Base-by-base conservation (phyloP, 2,888 invertebrate genomes). In the Dermolepida albohirtum region DNA sequence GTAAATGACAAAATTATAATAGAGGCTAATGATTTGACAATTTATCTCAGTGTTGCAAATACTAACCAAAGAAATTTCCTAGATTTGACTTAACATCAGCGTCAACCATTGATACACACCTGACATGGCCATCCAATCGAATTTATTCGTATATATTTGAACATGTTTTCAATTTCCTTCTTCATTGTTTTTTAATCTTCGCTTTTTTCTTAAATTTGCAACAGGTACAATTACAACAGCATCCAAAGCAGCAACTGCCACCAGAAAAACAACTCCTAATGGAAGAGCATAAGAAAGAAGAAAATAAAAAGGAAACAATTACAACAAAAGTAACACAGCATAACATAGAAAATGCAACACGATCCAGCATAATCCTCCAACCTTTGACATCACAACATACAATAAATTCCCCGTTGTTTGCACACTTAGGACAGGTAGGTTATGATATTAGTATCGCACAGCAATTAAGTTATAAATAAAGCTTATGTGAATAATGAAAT, bases 361-460 rank as follows among this genome's bases (percentile, higher is more conserved):
- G 82, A 70, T 83, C 83, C 5, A 87, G 87, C 77, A 87, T 87
- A 44, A 87, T 87, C 69, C 74, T 87, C 17, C 87, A 87, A 75
- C 87, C 87, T 10, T 86, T 87, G 0, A 77, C 80, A 1, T 75
- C 74, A 11, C 79, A 80, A 68, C 78, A 79, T 43, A 77, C 76
- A 50, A 79, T 82, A 52, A 79, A 82, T 10, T 82, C 84, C n/a
- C 84, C 84, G 43, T 77, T 85, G 54, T 85, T 85, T 74, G 83
- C 85, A 16, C 86, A 85, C 77, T 78, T 85, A 51, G 85, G 85
- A 64, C 85, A 85, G 82, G 86, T 86, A 80, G 72, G 74, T 71
- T 63, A 22, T 8, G 16, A 62, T 14, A 14, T 29, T 16, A 14
- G 29, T 17, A 12, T 64, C 49, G 10, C 22, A 68, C 34, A 27